These are phyloP conservation scores for Gobius niger DNA, from an alignment of 2,113 vertebrate species.

Conservation along the genomic window DNA sequence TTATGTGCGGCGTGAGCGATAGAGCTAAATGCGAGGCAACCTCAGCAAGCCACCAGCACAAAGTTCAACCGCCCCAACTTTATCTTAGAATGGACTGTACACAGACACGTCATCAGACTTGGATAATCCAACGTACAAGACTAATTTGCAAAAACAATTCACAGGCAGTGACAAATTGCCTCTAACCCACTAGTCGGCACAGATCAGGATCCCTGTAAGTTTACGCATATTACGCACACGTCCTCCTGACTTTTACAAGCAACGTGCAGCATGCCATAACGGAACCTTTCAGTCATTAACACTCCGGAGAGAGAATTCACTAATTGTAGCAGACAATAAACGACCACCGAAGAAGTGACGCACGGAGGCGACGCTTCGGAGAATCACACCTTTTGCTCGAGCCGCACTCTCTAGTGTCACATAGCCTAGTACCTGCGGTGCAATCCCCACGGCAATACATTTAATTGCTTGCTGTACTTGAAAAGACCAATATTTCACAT, in stretches of 20 bases:
- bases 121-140: conserved; percentile 1
- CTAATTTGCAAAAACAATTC: conserved; percentile 31
- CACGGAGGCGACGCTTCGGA: conserved; percentile 56
- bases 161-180: conserved; percentile 48
- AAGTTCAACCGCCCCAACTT: conserved; percentile 52
- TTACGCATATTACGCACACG: conserved; percentile 46
- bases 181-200: conserved; percentile 36
- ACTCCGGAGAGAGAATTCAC: conserved; percentile 56
- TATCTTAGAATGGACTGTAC: conserved; percentile 20
- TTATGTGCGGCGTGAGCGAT: conserved; percentile 40
- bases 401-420: conserved; percentile 48
- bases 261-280: conserved; percentile 37
- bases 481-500: conserved; percentile 72
- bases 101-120: not conserved
- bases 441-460: conserved; percentile 56
- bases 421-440: conserved; percentile 48
- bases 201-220: conserved; percentile 47
- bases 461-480: conserved; percentile 67
- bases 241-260: conserved; percentile 47
- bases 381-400: conserved; percentile 66
- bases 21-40: conserved; percentile 51
- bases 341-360: conserved; percentile 49
- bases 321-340: conserved; percentile 62
- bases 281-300: conserved; percentile 51
- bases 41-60: conserved; percentile 53